Evolutionary conservation across 2,797 vertebrate genomes (phyloP).

Genomic region (Cirrhinus mrigala): DNA sequence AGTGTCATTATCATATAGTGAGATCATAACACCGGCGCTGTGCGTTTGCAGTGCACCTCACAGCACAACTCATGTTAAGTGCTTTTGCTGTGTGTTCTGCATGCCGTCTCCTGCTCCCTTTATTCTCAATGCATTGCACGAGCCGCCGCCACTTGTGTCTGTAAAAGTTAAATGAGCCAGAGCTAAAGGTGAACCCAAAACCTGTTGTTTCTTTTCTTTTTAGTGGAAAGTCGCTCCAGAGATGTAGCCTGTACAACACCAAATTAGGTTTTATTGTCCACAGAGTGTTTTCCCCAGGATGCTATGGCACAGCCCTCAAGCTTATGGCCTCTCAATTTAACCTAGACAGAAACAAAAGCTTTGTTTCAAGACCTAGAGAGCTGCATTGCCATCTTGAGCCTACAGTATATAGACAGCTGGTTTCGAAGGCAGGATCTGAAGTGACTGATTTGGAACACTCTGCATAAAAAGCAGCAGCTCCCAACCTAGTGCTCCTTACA

Average conservation of each 20-base stretch:
- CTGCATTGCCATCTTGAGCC: neutral
- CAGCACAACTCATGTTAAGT: constrained; percentile 10
- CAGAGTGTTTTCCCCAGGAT: neutral
- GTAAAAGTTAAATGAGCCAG: constrained; percentile 17
- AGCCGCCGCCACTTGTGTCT: constrained; percentile 19
- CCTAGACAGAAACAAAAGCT: neutral
- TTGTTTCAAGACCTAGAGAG: neutral
- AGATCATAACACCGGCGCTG: neutral
- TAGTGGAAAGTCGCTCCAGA: neutral
- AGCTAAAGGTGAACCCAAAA: constrained; percentile 38
- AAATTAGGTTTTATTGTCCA: constrained; percentile 10
- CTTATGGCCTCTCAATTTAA: constrained; percentile 35
- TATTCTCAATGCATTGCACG: neutral
- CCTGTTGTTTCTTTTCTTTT: neutral
- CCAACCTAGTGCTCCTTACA: no score
- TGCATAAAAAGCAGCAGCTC: no score
- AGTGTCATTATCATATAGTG: constrained; percentile 30
- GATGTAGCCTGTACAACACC: neutral
- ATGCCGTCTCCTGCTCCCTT: neutral
- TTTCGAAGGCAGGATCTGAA: neutral
- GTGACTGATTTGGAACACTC: no score
- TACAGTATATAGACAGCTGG: neutral
- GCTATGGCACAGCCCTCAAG: constrained; percentile 20
- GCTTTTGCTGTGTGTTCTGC: constrained; percentile 15
- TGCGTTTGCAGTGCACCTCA: neutral